Evolutionary conservation across 2,113 vertebrate species (phyloP), one percentile per base, ranked within the genome.

Genomic region (Prolemur simus): DNA sequence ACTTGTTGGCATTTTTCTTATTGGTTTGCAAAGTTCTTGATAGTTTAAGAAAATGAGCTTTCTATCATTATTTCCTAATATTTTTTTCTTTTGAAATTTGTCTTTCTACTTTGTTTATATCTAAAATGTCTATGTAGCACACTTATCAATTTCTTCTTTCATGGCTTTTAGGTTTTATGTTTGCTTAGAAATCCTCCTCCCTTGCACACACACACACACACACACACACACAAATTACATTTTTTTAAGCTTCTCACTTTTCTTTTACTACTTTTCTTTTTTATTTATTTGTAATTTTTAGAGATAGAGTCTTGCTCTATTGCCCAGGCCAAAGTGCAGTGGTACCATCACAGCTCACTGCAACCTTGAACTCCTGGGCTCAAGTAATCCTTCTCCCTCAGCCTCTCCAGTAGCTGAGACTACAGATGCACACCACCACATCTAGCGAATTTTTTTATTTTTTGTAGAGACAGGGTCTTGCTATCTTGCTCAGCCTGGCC

Each of bases 61-160:
- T 88, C 69, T 69, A 56, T 77, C 34, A 66, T 12, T 52, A 45
- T 58, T 89, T 86, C 37, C 69, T 81, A 86, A 32, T 86, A 4
- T 42, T 80, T 91, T 56, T 80, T 68, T 68, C 47, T 81, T 66
- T 68, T 25, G 21, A 89, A 86, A 80, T 68, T 47, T 64, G 45
- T 39, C 37, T 58, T 96, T 89, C 60, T 10, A 86, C 39, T 95
- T 83, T 80, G 47, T n/a, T 91, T 87, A 27, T 69, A 64, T 96
- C 92, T 93, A 64, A 89, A 81, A 81, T 52, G 8, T 45, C 0
- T 76, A 21, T 52, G 8, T 34, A 89, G 9, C 25, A 89, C 42
- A 73, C 49, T 92, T n/a, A 66, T 84, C 54, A 52, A 29, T 45
- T 12, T 89, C 58, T 94, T 85, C 20, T 69, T 45, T 74, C 34